Percentiles rank a stretch among this genome's conserved stretches.
Conservation (phyloP, 2,113 vertebrate genomes). For the Pelmatolapia mariae region DNA sequence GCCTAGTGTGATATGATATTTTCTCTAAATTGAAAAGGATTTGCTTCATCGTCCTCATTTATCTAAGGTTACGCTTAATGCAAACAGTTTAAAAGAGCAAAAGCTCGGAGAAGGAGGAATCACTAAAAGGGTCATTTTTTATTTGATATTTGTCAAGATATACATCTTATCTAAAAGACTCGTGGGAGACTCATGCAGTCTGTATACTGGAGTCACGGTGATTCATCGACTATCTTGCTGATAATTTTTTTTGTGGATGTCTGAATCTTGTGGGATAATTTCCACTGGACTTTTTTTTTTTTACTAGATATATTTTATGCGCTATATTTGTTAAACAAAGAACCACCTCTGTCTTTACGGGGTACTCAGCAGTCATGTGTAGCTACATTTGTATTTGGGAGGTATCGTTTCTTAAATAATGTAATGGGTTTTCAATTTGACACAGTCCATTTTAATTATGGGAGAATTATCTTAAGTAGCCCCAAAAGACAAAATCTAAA, state of each 20-base stretch:
- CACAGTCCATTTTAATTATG: slow-evolving; percentile 50
- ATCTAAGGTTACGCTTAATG: background rate
- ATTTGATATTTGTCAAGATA: slow-evolving; percentile 9
- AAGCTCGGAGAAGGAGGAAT: background rate
- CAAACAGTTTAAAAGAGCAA: background rate
- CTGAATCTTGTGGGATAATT: background rate
- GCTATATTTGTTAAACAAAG: background rate
- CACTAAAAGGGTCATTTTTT: background rate
- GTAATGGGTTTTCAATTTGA: slow-evolving; percentile 53
- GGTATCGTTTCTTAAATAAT: slow-evolving; percentile 33
- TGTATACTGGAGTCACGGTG: background rate
- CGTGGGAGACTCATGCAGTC: background rate
- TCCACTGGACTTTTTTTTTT: background rate
- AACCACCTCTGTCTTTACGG: background rate
- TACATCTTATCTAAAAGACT: slow-evolving; percentile 26
- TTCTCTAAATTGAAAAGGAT: background rate
- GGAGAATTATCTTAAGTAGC: slow-evolving; percentile 54
- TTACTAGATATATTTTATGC: background rate
- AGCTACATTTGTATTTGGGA: background rate
- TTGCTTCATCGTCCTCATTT: background rate
- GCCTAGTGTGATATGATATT: background rate
- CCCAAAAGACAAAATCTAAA: slow-evolving; percentile 63
- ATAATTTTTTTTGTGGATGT: slow-evolving; percentile 3
- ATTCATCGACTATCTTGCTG: background rate
- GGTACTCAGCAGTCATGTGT: background rate